Percentiles rank a stretch among this genome's conserved stretches.
phyloP scores from a whole-genome alignment of 2,797 vertebrate genomes.

The Stomatorhinus walkeri region DNA sequence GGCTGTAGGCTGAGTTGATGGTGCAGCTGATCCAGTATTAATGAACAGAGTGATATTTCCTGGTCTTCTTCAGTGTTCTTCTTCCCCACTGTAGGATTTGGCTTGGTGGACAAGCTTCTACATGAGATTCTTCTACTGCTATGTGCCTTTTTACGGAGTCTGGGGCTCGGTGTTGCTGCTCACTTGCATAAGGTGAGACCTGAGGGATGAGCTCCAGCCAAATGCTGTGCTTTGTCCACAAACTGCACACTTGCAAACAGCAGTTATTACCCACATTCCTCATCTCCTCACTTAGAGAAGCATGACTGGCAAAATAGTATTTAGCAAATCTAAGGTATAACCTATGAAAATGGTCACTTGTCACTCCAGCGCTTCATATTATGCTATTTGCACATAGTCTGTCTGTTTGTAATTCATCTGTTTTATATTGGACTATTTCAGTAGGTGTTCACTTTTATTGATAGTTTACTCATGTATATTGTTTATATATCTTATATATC shows the following conservation, averaged over 20 bases:
- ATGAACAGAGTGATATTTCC: not conserved
- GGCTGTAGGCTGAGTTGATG: not conserved
- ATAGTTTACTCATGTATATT: not conserved
- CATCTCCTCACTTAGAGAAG: not conserved
- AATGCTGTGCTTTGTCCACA: not conserved
- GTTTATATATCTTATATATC: not conserved
- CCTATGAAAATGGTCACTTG: not conserved
- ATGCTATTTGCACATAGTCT: not conserved
- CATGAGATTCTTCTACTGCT: constrained; percentile 54
- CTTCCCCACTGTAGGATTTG: constrained; percentile 55
- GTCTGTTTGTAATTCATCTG: not conserved
- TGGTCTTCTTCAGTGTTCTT: not conserved
- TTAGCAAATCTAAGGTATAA: not conserved
- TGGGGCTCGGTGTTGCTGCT: constrained; percentile 55
- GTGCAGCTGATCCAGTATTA: not conserved
- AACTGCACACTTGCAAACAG: not conserved
- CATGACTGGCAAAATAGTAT: not conserved
- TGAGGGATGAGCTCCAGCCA: not conserved
- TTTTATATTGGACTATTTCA: not conserved
- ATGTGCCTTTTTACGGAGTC: constrained; percentile 57
- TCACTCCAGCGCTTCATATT: not conserved
- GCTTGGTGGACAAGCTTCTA: constrained; percentile 73
- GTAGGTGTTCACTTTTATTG: not conserved
- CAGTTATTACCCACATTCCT: not conserved
- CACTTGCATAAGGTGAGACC: constrained; percentile 59